Evolutionary conservation across 2,113 vertebrate species (phyloP), one percentile per base, ranked within the genome.

Genomic region (Mirounga angustirostris): DNA sequence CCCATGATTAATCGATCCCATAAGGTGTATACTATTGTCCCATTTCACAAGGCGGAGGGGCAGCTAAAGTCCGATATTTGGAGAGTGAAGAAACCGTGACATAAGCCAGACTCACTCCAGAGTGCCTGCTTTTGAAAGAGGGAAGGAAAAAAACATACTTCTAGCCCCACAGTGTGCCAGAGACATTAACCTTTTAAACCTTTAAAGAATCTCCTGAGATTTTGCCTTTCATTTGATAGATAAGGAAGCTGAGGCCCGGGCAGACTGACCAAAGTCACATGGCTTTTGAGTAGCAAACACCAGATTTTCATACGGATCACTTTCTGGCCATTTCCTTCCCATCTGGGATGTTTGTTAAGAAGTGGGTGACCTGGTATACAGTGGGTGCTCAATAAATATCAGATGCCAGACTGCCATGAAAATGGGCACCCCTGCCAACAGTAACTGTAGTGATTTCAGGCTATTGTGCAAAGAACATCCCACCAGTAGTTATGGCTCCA

Each of bases 191-290:
- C 30, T 61, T 81, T 94, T 92, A 65, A 93, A 83, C 21, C 13
- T 83, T 43, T 85, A 40, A 73, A 91, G 54, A 95, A 69, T 43
- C 36, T 85, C 97, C 63, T 73, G 28, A 89, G 58, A 91, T 83
- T 91, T 93, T 74, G 36, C 15, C 15, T 94, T 30, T 80, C 15
- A 40, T 85, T 95, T 14, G 76, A 40, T 50, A 79, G 69, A 80
- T 81, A 63, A 61, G 63, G 58, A 94, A 95, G 67, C 11, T 61
- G 33, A 81, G 10, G n/a, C 28, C n/a, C 63, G 87, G 83, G 54
- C 11, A 54, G 11, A 81, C 13, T 73, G 82, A 9, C n/a, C 59
- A 88, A 46, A 33, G 24, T 59, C 50, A 80, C 5, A 12, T 26
- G 76, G 15, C 33, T 91, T 87, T 1, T n/a, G 46, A 83, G 19